A percentile compares a stretch with the other conserved stretches of the same genome.
Conservation (phyloP, 2,113 vertebrate species). For the Actenoides lindsayi region DNA sequence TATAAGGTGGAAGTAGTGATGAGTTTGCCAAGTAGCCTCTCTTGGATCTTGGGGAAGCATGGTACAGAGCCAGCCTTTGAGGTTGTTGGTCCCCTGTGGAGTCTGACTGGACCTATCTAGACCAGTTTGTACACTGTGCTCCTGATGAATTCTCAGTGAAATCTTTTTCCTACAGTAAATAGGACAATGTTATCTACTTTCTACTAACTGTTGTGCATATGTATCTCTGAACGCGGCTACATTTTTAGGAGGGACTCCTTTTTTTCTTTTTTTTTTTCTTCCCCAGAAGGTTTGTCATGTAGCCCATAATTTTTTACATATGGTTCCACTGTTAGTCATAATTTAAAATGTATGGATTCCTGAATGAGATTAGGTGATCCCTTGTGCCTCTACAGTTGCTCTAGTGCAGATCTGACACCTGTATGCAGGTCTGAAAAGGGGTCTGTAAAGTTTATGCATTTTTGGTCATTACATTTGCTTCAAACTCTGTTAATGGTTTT, state of each 20-base stretch:
- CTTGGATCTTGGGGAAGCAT: background rate
- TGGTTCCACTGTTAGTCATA: background rate
- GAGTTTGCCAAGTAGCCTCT: background rate
- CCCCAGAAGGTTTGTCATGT: background rate
- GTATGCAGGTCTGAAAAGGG: background rate
- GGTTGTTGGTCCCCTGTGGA: background rate
- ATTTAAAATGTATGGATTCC: background rate
- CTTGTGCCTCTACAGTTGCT: background rate
- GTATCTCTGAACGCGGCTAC: rapidly evolving
- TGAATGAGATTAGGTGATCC: background rate
- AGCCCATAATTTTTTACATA: background rate
- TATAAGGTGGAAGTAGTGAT: background rate
- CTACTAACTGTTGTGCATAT: rapidly evolving
- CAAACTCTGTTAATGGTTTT: background rate
- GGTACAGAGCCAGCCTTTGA: background rate
- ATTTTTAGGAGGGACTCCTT: background rate
- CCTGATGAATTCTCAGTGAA: background rate
- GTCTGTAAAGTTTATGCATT: background rate
- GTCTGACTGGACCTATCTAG: background rate
- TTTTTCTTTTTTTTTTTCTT: background rate
- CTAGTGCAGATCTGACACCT: background rate
- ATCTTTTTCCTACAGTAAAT: rapidly evolving
- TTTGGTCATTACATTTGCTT: background rate
- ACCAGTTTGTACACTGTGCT: rapidly evolving
- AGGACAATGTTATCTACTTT: background rate